Evolutionary conservation across 2,797 vertebrate genomes (phyloP).

Genomic region (Hypotaenidia philippensis): DNA sequence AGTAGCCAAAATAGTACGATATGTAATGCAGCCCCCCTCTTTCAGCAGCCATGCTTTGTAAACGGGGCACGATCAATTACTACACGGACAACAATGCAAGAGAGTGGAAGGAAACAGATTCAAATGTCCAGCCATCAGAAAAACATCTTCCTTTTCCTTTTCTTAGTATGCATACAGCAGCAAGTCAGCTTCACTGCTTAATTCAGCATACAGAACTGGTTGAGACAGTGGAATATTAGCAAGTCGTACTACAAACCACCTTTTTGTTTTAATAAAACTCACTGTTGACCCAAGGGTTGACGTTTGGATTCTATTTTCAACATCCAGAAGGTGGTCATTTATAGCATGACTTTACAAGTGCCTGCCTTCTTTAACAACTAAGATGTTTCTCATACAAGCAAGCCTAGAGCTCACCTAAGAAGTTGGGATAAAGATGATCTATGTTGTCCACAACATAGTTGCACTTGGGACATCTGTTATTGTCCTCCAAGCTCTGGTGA

Average conservation of each 20-base stretch:
- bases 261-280: neutral
- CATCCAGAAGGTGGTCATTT: neutral
- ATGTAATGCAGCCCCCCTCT: neutral
- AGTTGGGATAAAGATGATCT: conserved; percentile 98
- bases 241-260: neutral
- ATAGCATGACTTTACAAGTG: neutral
- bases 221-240: neutral
- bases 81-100: neutral
- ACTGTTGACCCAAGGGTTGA: neutral
- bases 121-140: neutral
- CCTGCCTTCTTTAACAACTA: neutral
- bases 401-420: conserved; percentile 89
- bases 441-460: conserved; percentile 98
- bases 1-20: neutral
- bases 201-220: neutral
- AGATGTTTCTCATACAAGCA: neutral
- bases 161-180: neutral
- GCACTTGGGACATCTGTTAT: conserved; percentile 98
- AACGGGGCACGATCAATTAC: neutral
- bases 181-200: neutral
- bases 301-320: neutral
- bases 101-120: neutral
- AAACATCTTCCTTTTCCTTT: neutral
- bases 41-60: neutral
- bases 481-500: conserved; percentile 97